Evolutionary conservation across 2,113 vertebrate species (phyloP), one percentile per base, ranked within the genome.

Genomic region (Rhadina sibilatrix): DNA sequence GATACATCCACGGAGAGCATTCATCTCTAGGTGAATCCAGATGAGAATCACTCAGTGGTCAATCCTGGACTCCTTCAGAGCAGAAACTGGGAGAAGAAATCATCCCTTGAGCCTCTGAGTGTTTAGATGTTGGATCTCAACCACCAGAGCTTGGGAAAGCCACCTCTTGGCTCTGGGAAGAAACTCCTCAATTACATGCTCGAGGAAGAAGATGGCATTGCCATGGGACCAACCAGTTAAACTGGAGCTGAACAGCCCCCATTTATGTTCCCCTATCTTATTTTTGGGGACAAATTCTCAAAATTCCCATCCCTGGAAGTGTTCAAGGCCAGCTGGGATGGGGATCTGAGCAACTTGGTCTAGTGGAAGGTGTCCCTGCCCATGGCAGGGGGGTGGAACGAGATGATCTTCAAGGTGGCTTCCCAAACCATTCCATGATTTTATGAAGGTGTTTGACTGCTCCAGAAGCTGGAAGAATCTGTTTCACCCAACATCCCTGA

Each of bases 121-220:
- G 9, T 54, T 23, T 46, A 59, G 75, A 15, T 8, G 33, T 28
- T 22, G 33, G 5, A 0, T 81, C 7, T 69, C 27, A 56, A 5
- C 15, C 35, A 27, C 2, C n/a, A 66, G 16, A 68, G 5, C 21
- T 69, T 11, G 8, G 19, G 18, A 46, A 94, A 86, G 4, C 33
- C 20, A 12, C 2, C 10, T 65, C 37, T 35, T 47, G 46, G 8
- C 7, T 84, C 38, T 8, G 46, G 22, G 14, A 61, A 61, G 22
- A 57, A 81, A 37, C 2, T 31, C 9, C 11, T 37, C 7, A 63
- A 10, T 0, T 3, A 3, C 3, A 1, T 6, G 2, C 33, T 54
- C 2, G 1, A 17, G 53, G 15, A 50, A 38, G 3, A 2, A 6
- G 33, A 23, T 0, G 0, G 16, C 25, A 38, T 30, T 42, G 11